phyloP scores from a whole-genome alignment of 1,140 invertebrate genomes.

The Chelonus insularis region DNA sequence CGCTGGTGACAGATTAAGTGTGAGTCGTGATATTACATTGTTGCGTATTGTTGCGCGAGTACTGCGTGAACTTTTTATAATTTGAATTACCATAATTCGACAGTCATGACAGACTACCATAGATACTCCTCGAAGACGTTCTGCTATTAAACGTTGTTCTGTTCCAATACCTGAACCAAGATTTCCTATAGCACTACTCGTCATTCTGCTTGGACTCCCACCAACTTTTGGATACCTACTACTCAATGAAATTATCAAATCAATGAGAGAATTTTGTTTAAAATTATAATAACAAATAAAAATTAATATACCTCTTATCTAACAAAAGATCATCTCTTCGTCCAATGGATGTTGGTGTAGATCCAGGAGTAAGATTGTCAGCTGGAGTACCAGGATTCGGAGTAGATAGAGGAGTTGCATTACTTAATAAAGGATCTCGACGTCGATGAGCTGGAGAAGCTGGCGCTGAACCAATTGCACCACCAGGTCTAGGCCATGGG shows the following conservation, averaged over 20 bases:
- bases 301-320: slow-evolving; percentile 47
- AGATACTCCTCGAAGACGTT: slow-evolving; percentile 74
- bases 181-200: slow-evolving; percentile 44
- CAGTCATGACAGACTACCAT: slow-evolving; percentile 93
- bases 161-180: slow-evolving; percentile 33
- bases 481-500: slow-evolving; percentile 66
- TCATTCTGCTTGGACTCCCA: slow-evolving; percentile 49
- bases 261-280: background rate
- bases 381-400: slow-evolving; percentile 46
- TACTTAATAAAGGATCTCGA: slow-evolving; percentile 45
- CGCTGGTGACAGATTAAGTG: slow-evolving; percentile 78
- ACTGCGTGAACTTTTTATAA: slow-evolving; percentile 82
- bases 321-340: slow-evolving; percentile 58
- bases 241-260: slow-evolving; percentile 20
- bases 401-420: slow-evolving; percentile 41
- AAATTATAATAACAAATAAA: too few relatives aligned
- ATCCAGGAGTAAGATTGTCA: slow-evolving; percentile 46
- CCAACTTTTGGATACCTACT: slow-evolving; percentile 29
- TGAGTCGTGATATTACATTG: slow-evolving; percentile 77
- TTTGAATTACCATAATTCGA: slow-evolving; percentile 90
- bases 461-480: slow-evolving; percentile 65
- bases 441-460: slow-evolving; percentile 57
- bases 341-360: slow-evolving; percentile 39
- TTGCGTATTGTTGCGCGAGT: slow-evolving; percentile 77
- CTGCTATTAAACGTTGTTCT: slow-evolving; percentile 54